A percentile compares a stretch with the other conserved stretches of the same genome.
These are phyloP conservation scores for Seira musarum DNA, from an alignment of 2,888 invertebrate genomes.

Conservation along the genomic window DNA sequence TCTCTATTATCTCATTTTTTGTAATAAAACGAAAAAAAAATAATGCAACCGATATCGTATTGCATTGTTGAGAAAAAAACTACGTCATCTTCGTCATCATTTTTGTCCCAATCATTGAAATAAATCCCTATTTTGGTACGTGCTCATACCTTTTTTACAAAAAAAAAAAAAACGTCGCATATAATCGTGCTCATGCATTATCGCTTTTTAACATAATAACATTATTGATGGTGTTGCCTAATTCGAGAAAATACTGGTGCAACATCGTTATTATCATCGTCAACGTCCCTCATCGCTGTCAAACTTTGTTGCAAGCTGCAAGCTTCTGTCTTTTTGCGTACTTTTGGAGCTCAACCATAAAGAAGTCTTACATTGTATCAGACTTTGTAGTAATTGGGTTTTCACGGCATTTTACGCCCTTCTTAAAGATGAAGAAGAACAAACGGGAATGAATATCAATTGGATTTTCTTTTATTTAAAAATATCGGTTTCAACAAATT, in stretches of 20 bases:
- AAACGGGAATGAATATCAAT: conserved; percentile 6
- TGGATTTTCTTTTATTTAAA: neutral
- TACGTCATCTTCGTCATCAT: conserved; percentile 26
- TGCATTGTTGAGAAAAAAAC: conserved; percentile 4
- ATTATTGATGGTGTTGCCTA: conserved; percentile 42
- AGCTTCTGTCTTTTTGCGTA: neutral
- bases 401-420: conserved; percentile 70
- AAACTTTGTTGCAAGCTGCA: neutral
- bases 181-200: conserved; percentile 22
- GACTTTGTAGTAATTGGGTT: conserved; percentile 58
- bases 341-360: neutral
- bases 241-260: conserved; percentile 14
- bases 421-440: conserved; percentile 45
- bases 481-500: conserved; percentile 9
- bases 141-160: conserved; percentile 22
- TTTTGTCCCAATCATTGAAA: conserved; percentile 17
- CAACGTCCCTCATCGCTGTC: neutral
- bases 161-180: neutral
- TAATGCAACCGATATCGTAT: conserved; percentile 30
- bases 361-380: neutral
- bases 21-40: neutral
- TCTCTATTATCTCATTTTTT: conserved; percentile 17
- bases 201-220: conserved; percentile 44
- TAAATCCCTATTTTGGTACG: conserved; percentile 39
- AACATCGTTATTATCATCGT: conserved; percentile 7